Conservation (phyloP, 2,888 invertebrate species). For the Blomia tropicalis region DNA sequence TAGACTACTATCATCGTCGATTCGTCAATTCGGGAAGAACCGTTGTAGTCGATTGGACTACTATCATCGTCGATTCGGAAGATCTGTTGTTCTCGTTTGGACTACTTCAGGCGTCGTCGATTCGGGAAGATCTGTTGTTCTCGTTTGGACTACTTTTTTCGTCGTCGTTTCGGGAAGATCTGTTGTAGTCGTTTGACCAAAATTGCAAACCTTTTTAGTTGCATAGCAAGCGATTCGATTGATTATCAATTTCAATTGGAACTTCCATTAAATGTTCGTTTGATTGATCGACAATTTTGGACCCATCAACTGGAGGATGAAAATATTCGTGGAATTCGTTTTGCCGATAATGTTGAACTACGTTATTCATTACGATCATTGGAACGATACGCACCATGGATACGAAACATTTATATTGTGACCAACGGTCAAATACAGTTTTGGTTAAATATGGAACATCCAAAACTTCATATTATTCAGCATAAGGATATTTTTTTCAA, state of each 20-base stretch:
- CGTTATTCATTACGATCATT: conserved; percentile 49
- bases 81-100: no score
- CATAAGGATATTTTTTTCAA: conserved; percentile 51
- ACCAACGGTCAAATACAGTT: conserved; percentile 67
- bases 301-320: conserved; percentile 31
- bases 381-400: conserved; percentile 59
- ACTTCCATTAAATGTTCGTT: conserved; percentile 1
- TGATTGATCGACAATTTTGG: not conserved
- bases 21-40: no score
- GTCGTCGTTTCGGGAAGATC: no score
- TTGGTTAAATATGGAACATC: conserved; percentile 57
- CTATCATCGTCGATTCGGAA: no score
- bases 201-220: not conserved
- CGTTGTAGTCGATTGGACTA: no score
- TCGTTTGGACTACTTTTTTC: no score
- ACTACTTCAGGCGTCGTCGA: no score
- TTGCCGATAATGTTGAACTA: conserved; percentile 53
- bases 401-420: conserved; percentile 56
- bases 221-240: not conserved
- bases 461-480: conserved; percentile 49
- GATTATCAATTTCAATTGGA: not conserved
- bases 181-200: no score
- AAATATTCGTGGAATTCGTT: conserved; percentile 45
- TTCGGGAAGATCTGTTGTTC: no score
- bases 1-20: no score